Percentiles rank a stretch among this genome's conserved stretches.
These are phyloP conservation scores for Beris chalybata DNA, from an alignment of 2,888 invertebrate species.

Conservation along the genomic window DNA sequence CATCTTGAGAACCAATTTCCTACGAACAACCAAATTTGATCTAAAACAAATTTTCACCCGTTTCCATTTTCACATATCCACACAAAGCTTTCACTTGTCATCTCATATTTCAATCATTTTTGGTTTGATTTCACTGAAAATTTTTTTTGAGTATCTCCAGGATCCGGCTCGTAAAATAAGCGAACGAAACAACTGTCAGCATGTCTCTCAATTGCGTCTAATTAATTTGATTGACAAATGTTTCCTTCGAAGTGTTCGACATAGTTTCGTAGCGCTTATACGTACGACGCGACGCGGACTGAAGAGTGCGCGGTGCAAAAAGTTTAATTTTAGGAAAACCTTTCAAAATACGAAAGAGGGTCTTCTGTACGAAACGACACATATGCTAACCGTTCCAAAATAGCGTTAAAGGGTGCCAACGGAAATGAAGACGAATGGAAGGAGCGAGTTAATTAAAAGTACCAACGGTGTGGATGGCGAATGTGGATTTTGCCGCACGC, in stretches of 20 bases:
- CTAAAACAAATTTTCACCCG: too few relatives aligned
- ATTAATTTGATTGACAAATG: conserved; percentile 43
- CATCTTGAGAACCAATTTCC: too few relatives aligned
- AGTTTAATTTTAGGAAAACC: conserved; percentile 24
- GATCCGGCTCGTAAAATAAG: conserved; percentile 17
- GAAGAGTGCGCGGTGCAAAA: background rate
- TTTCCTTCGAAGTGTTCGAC: conserved; percentile 43
- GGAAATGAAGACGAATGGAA: conserved; percentile 22
- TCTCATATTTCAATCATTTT: conserved; percentile 27
- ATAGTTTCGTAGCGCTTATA: background rate
- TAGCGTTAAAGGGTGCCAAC: conserved; percentile 9
- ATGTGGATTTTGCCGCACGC: conserved; percentile 1
- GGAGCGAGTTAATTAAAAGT: conserved; percentile 21
- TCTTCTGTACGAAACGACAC: background rate
- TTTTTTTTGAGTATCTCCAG: conserved; percentile 8
- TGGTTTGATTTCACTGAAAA: conserved; percentile 15
- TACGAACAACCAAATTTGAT: too few relatives aligned
- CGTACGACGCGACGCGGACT: background rate
- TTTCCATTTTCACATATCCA: too few relatives aligned
- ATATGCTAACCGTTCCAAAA: background rate
- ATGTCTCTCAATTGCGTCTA: conserved; percentile 34
- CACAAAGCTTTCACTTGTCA: conserved; percentile 22
- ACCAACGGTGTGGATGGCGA: conserved; percentile 2
- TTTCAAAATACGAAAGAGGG: conserved; percentile 1
- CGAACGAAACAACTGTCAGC: conserved; percentile 21